A percentile compares a stretch with the other conserved stretches of the same genome.
Evolutionary conservation across 2,797 vertebrate species (phyloP).

Genomic region (Phalanger gymnotis): DNA sequence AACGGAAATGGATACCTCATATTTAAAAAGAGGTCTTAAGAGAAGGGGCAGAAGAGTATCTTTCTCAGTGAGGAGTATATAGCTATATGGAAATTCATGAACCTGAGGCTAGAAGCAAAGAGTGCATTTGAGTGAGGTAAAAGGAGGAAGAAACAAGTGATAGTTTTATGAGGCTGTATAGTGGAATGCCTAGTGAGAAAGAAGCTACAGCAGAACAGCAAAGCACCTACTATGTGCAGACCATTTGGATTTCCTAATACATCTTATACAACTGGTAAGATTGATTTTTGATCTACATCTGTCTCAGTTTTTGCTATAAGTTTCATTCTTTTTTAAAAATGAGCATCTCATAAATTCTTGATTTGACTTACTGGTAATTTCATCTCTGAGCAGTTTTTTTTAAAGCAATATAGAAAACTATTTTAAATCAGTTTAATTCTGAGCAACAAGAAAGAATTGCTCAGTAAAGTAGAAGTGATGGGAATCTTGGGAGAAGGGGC

Average conservation of each 20-base stretch:
- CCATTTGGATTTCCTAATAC: background rate
- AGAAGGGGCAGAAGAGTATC: background rate
- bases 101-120: background rate
- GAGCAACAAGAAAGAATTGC: background rate
- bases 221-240: background rate
- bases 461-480: background rate
- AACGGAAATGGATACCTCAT: constrained; percentile 18
- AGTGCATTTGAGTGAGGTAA: constrained; percentile 28
- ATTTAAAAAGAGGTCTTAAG: constrained; percentile 29
- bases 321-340: background rate
- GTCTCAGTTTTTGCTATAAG: background rate
- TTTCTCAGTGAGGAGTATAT: background rate
- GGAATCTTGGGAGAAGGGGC: background rate
- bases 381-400: background rate
- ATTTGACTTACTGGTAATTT: background rate
- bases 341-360: background rate
- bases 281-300: background rate
- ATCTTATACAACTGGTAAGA: background rate
- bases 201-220: background rate
- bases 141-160: constrained; percentile 26
- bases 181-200: background rate
- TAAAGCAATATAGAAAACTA: background rate
- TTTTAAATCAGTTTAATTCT: background rate
- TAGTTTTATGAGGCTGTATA: background rate
- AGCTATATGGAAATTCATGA: constrained; percentile 17